Conservation (phyloP, 2,888 invertebrate species). For the Drosophila phalerata region DNA sequence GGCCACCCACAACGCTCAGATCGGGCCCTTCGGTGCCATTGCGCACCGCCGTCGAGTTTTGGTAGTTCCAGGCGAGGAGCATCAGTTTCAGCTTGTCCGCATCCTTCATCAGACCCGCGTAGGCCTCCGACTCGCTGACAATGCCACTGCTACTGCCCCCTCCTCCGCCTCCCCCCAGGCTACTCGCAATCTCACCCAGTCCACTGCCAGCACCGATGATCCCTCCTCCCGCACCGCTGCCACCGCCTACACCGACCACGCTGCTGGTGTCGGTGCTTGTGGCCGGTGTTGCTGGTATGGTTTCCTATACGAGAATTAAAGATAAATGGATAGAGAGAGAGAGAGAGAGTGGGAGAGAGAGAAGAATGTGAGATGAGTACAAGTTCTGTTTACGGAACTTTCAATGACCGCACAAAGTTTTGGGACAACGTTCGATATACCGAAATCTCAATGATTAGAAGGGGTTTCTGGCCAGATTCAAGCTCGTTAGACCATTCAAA, state of each 20-base stretch:
- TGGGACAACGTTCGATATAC: slow-evolving; percentile 71
- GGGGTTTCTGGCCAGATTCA: slow-evolving; percentile 30
- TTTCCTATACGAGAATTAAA: slow-evolving; percentile 71
- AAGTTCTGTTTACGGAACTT: slow-evolving; percentile 47
- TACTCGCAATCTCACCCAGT: slow-evolving; percentile 63
- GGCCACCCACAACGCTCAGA: slow-evolving; percentile 88
- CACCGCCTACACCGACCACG: slow-evolving; percentile 61
- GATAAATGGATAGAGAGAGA: background rate
- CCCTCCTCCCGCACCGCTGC: slow-evolving; percentile 49
- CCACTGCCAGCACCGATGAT: slow-evolving; percentile 38
- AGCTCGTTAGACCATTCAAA: slow-evolving; percentile 74
- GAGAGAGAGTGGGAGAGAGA: background rate
- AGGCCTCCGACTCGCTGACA: slow-evolving; percentile 82
- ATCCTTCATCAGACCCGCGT: slow-evolving; percentile 89
- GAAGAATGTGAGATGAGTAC: slow-evolving; percentile 31
- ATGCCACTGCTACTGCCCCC: slow-evolving; percentile 39
- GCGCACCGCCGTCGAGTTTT: slow-evolving; percentile 90
- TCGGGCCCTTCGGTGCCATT: slow-evolving; percentile 87
- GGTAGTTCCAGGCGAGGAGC: slow-evolving; percentile 95
- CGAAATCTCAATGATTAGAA: slow-evolving; percentile 78
- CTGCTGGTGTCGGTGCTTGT: slow-evolving; percentile 76
- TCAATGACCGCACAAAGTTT: slow-evolving; percentile 75
- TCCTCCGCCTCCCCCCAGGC: slow-evolving; percentile 52
- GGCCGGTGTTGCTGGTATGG: slow-evolving; percentile 82
- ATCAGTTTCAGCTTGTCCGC: slow-evolving; percentile 95